phyloP scores from a whole-genome alignment of 2,797 vertebrate species.

The Sebastes nivosus region DNA sequence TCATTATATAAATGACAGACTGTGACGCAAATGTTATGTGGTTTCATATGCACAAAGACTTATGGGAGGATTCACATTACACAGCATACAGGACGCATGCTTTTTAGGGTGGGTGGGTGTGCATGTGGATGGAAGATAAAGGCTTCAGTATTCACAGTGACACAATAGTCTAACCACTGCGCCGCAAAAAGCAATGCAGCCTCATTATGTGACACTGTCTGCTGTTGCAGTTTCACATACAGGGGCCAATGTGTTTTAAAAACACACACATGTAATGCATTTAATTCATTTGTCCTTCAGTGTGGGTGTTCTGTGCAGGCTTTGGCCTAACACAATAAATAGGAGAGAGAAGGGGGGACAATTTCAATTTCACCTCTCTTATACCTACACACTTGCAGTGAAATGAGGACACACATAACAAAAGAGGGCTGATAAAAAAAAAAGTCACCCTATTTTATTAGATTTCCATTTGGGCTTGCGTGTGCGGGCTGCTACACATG shows the following conservation, averaged over 20 bases:
- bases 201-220: conserved; percentile 19
- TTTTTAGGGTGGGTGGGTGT: background rate
- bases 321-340: conserved; percentile 59
- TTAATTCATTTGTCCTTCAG: conserved; percentile 57
- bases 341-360: conserved; percentile 15
- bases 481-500: background rate
- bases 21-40: background rate
- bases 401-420: conserved; percentile 51
- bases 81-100: background rate
- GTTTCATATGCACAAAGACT: conserved; percentile 2
- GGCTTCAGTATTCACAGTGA: conserved; percentile 1
- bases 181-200: conserved; percentile 15
- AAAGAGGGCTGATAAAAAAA: conserved; percentile 34
- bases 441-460: conserved; percentile 34
- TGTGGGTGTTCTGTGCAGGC: conserved; percentile 14
- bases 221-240: conserved; percentile 6
- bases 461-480: conserved; percentile 25
- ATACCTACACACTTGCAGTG: conserved; percentile 29
- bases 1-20: background rate
- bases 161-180: background rate
- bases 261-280: conserved; percentile 39
- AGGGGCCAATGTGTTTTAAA: background rate
- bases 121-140: background rate
- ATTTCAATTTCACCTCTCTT: conserved; percentile 68
- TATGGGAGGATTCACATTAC: background rate